Evolutionary conservation across 2,888 invertebrate genomes (phyloP).

Genomic region (Argynnis bischoffii): DNA sequence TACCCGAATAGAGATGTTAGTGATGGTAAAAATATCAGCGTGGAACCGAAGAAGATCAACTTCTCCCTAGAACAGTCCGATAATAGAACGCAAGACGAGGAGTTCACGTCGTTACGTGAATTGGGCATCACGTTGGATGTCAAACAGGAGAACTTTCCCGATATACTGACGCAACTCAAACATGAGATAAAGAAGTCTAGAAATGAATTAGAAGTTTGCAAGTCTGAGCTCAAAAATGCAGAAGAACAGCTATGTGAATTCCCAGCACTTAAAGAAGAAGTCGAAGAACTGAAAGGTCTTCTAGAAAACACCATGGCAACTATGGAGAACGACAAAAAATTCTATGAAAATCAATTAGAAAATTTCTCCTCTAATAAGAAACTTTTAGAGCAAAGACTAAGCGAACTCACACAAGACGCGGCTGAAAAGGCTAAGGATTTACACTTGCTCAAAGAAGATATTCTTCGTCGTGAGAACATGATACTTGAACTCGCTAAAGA

Average conservation of each 20-base stretch:
- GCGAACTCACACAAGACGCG: slow-evolving; percentile 80
- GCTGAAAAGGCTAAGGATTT: slow-evolving; percentile 79
- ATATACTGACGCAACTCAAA: slow-evolving; percentile 71
- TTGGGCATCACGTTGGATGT: slow-evolving; percentile 76
- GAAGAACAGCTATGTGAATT: slow-evolving; percentile 80
- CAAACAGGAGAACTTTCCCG: slow-evolving; percentile 71
- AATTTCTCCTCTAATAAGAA: slow-evolving; percentile 77
- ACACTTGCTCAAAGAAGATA: slow-evolving; percentile 80
- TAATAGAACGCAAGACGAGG: slow-evolving; percentile 62
- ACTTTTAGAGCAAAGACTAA: slow-evolving; percentile 79
- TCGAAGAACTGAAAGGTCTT: slow-evolving; percentile 72
- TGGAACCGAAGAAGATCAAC: slow-evolving; percentile 76
- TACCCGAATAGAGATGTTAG: slow-evolving; percentile 73
- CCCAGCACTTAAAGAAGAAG: slow-evolving; percentile 73
- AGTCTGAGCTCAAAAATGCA: slow-evolving; percentile 77
- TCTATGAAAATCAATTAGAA: slow-evolving; percentile 81
- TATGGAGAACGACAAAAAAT: slow-evolving; percentile 79
- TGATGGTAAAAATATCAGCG: slow-evolving; percentile 63
- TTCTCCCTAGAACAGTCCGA: slow-evolving; percentile 70
- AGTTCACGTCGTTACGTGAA: slow-evolving; percentile 78
- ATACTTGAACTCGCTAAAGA: slow-evolving; percentile 81
- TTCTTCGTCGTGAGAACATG: slow-evolving; percentile 81
- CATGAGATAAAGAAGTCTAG: slow-evolving; percentile 82
- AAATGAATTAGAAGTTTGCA: slow-evolving; percentile 78
- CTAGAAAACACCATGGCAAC: slow-evolving; percentile 77